Evolutionary conservation across 2,888 invertebrate species (phyloP), one percentile per base, ranked within the genome.

Genomic region (Dynastes hyllus): DNA sequence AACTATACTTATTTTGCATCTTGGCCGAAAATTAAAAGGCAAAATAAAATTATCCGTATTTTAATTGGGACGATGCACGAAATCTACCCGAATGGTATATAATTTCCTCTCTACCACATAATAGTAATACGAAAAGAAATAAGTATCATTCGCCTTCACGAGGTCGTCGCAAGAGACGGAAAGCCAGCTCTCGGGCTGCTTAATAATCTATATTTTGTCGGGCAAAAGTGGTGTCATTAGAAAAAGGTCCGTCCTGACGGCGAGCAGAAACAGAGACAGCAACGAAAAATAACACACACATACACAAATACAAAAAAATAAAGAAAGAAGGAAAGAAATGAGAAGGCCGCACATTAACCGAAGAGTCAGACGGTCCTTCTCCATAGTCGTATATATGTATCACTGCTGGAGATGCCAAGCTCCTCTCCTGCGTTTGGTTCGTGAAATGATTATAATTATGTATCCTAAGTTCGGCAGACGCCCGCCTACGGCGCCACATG

Each of bases 381-480:
- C 22, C 8, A 45, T 45, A 45, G 11, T 45, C 45, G 45, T n/a
- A 8, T 67, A 67, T 67, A 16, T 45, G 22, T 67, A 67, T 75
- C 75, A 63, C 22, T 67, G 66, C 40, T 37, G 45, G 66, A 22
- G 69, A 50, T 22, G 27, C 27, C 22, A 22, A 69, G 69, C 27
- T 69, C 80, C 27, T 69, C 80, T 82, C 83, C 82, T 83, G 82
- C 81, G 83, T 83, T 83, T 81, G 82, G 83, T 83, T 83, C 81
- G 82, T 79, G 83, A 86, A 88, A 88, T 88, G 86, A 88, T 87
- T 86, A 85, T 88, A 88, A 88, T 88, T 88, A 87, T 83, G 85
- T 82, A 81, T 82, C 81, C 83, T 82, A 85, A 85, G 86, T 85
- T 85, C 84, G 85, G 84, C 86, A 85, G 87, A 83, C 86, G 87